Evolutionary conservation across 1,140 invertebrate genomes (phyloP), one percentile per base, ranked within the genome.

Genomic region (Dinoponera quadriceps): DNA sequence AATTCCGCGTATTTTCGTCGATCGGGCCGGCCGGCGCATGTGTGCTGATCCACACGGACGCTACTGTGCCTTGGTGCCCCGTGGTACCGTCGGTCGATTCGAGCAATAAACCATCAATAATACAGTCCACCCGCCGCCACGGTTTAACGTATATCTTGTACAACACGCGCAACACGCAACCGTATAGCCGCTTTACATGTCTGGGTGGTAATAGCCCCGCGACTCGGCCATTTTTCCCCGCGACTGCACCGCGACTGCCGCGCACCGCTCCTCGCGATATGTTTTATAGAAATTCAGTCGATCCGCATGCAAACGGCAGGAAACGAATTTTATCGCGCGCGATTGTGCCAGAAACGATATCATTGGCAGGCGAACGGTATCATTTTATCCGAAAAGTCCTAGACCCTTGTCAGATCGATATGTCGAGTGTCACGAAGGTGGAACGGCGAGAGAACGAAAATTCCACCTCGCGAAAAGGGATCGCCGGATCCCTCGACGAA

Each of bases 31-130:
- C 33, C 29, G 18, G 51, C 59, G 27, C 29, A 29, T 29, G 27
- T 86, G 44, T 75, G 65, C 22, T 22, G 62, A 82, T 82, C 51
- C 62, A 71, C 18, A 44, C 38, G 4, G 38, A 44, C 38, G 38
- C 9, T 44, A 44, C 38, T 20, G 48, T n/a, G n/a, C n/a, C 49
- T 82, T 63, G 71, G 66, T 85, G 51, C 13, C 9, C 20, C 51
- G 77, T 71, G 69, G 57, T 75, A 82, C 54, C 48, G 55, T 57
- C 57, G 77, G 73, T 85, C 77, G 84, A 86, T 86, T 71, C 68
- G n/a, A 82, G 77, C 84, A 85, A 86, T 86, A 86, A 75, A 59
- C 65, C 71, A 85, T 86, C 85, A 86, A 86, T 86, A 86, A 86
- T 82, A 85, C 51, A 86, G 66, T 82, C 20, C 74, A 38, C 27